Base-by-base conservation (phyloP, 2,888 invertebrate species). In the Nebria brevicollis region DNA sequence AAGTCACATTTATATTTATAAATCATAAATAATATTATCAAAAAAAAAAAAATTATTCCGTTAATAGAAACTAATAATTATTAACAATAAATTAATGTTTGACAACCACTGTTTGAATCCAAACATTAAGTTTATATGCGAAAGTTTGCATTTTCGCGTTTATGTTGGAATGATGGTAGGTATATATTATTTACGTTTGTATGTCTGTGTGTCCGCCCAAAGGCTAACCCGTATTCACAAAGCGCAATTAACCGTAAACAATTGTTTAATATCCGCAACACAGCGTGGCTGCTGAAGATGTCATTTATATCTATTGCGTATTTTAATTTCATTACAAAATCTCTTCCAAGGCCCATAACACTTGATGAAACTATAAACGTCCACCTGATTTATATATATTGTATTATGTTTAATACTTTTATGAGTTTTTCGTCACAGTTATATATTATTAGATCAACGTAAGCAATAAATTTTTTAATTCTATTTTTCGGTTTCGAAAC, bases 221-320 rank as follows among this genome's bases (percentile, higher is more conserved):
- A 20, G 70, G 70, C 70, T 70, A 70, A 20, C 68, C 77, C 42
- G 70, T 42, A 70, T 78, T 72, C 72, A 78, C 78, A 78, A 78
- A 78, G 42, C 72, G 72, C 78, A 78, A 78, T 78, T 78, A 78
- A 73, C 78, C 73, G 41, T 54, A 70, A 78, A 65, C 78, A 78
- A 78, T 78, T 78, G 78, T 78, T 78, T 72, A 20, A 78, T 73
- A 78, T 70, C 73, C 72, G 65, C 66, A 65, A 41, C 78, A 4
- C 78, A 42, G 78, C 78, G 42, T 78, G 78, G 73, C 41, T 64
- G 8, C 54, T 54, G 54, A 2, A 7, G 54, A 2, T 54, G 43
- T 10, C 43, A 43, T 43, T 43, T 20, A 20, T 20, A 20, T 20
- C 20, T 34, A 34, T 34, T 34, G 34, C 34, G 5, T 34, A 34